Evolutionary conservation across 2,113 vertebrate genomes (phyloP).

Genomic region (Trogon surrucura): DNA sequence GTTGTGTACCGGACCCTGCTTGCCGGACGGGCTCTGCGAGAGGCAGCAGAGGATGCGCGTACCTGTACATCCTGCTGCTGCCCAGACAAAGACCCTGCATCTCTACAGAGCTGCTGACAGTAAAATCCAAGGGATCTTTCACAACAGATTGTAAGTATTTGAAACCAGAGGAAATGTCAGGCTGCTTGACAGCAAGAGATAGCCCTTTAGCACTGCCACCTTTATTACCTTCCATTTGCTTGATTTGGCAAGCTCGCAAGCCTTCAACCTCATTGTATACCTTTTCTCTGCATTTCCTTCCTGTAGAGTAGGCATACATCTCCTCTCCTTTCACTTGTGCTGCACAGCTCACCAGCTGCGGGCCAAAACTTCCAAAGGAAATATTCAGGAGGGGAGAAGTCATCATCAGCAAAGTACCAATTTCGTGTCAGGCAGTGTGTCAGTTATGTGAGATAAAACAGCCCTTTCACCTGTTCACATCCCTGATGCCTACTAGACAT

Average conservation of each 20-base stretch:
- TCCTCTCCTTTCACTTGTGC: not conserved
- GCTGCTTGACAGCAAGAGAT: slow-evolving; percentile 11
- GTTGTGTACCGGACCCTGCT: not conserved
- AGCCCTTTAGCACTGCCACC: slow-evolving; percentile 4
- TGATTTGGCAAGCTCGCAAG: slow-evolving; percentile 25
- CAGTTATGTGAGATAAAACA: not conserved
- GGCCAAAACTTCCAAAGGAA: slow-evolving; percentile 19
- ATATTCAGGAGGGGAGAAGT: not conserved
- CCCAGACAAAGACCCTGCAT: fast-evolving
- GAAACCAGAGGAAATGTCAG: slow-evolving; percentile 35
- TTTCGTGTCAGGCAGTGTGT: slow-evolving; percentile 13
- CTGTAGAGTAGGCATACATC: not conserved
- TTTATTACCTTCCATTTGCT: slow-evolving; percentile 26
- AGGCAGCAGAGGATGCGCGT: not conserved
- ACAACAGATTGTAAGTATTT: not conserved
- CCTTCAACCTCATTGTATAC: slow-evolving; percentile 17
- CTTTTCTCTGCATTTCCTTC: not conserved
- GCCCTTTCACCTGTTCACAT: not conserved
- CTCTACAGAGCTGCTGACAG: not conserved
- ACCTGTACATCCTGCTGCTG: not conserved
- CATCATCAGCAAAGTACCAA: slow-evolving; percentile 14
- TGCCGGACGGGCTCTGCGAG: not conserved
- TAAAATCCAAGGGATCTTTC: slow-evolving; percentile 14
- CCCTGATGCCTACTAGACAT: not conserved
- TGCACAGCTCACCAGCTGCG: not conserved